phyloP scores from a whole-genome alignment of 2,888 invertebrate species.

The Synanthedon tipuliformis region DNA sequence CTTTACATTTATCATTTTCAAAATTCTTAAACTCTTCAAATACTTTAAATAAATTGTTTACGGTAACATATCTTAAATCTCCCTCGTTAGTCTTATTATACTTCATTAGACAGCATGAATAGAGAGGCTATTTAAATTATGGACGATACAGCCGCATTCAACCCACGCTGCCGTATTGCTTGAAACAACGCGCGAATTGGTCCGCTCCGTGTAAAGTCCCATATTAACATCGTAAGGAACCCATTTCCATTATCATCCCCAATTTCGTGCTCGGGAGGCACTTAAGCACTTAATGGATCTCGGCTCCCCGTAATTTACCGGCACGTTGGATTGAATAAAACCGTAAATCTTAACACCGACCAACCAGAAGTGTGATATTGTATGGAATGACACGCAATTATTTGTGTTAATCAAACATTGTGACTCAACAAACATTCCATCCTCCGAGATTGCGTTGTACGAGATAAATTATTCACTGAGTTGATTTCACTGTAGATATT shows the following conservation, averaged over 20 bases:
- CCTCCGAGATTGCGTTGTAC: background rate
- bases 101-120: background rate
- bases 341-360: conserved; percentile 63
- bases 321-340: conserved; percentile 65
- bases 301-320: conserved; percentile 62
- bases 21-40: no score
- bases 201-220: conserved; percentile 42
- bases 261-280: conserved; percentile 67
- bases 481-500: no score
- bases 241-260: conserved; percentile 66
- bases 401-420: conserved; percentile 10
- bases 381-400: conserved; percentile 50
- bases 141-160: conserved; percentile 18
- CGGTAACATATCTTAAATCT: no score
- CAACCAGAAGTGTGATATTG: conserved; percentile 47
- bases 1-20: no score
- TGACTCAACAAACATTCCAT: background rate
- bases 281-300: conserved; percentile 69
- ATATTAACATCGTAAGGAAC: conserved; percentile 64
- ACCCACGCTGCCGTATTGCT: conserved; percentile 37
- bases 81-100: no score
- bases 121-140: conserved; percentile 23
- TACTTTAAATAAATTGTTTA: no score
- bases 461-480: no score
- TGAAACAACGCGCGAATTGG: conserved; percentile 47